Conservation (phyloP, 2,797 vertebrate species). For the Sebastes itinus region DNA sequence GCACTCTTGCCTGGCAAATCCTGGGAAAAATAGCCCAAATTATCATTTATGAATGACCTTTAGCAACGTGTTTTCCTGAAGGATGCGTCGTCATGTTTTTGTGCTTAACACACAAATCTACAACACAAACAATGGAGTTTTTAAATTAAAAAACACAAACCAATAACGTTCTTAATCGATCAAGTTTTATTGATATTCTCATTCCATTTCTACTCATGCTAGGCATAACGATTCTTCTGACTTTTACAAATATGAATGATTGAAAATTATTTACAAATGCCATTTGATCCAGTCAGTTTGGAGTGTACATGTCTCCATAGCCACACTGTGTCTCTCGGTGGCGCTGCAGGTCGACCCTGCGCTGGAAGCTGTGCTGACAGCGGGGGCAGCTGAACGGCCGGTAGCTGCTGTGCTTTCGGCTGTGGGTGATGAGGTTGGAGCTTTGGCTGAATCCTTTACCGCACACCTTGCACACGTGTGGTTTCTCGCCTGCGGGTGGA, state of each 20-base stretch:
- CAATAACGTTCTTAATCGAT: background rate
- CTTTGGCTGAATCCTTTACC: constrained; percentile 88
- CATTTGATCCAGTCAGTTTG: constrained; percentile 8
- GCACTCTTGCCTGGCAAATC: background rate
- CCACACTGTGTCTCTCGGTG: constrained; percentile 77
- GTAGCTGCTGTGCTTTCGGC: constrained; percentile 82
- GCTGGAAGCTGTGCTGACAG: constrained; percentile 79
- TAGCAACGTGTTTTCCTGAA: background rate
- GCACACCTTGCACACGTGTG: constrained; percentile 85
- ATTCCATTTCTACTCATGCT: background rate
- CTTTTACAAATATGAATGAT: background rate
- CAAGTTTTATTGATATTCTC: constrained; percentile 25
- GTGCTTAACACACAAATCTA: background rate
- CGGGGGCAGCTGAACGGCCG: constrained; percentile 77
- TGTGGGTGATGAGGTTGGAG: constrained; percentile 89
- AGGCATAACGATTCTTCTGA: background rate
- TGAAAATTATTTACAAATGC: constrained; percentile 11
- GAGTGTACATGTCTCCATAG: constrained; percentile 20
- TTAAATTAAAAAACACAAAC: background rate
- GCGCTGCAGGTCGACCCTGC: constrained; percentile 80
- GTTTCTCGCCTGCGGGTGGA: constrained; percentile 81
- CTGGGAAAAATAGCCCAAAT: background rate
- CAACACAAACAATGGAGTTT: background rate
- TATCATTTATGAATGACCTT: background rate
- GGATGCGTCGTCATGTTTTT: too few species aligned